Evolutionary conservation across 1,140 invertebrate species (phyloP), one percentile per base, ranked within the genome.

Genomic region (Eurosta solidaginis): DNA sequence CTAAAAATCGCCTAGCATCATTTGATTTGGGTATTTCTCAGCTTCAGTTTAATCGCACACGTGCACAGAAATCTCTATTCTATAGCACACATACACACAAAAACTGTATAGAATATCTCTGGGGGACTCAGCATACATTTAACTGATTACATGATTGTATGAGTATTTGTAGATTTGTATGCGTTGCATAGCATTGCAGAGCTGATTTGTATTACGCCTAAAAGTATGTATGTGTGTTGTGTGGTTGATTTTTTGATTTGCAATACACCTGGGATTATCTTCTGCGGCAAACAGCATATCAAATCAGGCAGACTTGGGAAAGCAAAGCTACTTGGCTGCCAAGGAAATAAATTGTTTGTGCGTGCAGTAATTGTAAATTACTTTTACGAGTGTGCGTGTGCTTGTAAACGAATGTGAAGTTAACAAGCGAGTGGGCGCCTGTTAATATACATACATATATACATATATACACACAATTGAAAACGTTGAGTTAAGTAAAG

Each of bases 311-410:
- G 59, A 29, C 59, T 12, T 74, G 73, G 73, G 27, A 29, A 47
- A 7, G 73, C 44, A 17, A 22, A 29, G 73, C 73, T 74, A 80
- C 73, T 83, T 82, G 81, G 82, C 83, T 77, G 80, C 78, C 79
- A 82, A 78, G 81, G 81, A 86, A 84, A 86, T 86, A 86, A 86
- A 86, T 86, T 86, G 85, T 83, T 80, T 86, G 85, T 86, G 85
- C 85, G 85, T 86, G 85, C 83, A 81, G 85, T 86, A 86, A 86
- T 86, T 86, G 85, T 84, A 85, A 86, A 86, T 86, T 86, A 82
- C 82, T 80, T 79, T 82, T 79, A 59, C 10, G 20, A 14, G 33
- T 17, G 25, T 77, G 36, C 7, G 27, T 42, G 29, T 59, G 33
- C 29, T 6, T 25, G 6, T 36, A n/a, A n/a, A n/a, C n/a, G 33